A percentile compares a stretch with the other conserved stretches of the same genome.
phyloP scores from a whole-genome alignment of 1,140 invertebrate species.

The Andrena cerasifolii region DNA sequence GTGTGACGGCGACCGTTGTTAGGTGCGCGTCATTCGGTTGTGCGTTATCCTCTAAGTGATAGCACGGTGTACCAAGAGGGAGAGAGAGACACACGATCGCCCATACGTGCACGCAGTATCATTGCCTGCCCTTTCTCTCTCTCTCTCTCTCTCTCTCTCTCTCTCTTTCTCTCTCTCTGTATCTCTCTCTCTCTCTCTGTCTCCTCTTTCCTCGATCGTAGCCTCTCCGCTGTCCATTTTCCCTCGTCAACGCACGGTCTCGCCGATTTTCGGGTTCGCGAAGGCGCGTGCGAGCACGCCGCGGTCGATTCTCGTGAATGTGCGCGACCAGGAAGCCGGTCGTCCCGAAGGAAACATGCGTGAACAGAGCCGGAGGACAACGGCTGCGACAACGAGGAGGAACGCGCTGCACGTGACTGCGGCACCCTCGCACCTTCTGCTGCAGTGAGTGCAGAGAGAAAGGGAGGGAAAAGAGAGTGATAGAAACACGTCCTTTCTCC shows the following conservation, averaged over 20 bases:
- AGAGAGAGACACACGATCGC: conserved; percentile 1
- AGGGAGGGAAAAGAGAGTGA: conserved; percentile 55
- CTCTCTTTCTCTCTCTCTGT: background rate
- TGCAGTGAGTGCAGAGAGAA: conserved; percentile 59
- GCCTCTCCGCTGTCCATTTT: background rate
- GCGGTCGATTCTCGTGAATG: conserved; percentile 51
- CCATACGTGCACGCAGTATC: background rate
- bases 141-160: background rate
- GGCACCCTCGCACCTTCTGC: conserved; percentile 61
- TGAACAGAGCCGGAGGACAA: conserved; percentile 57
- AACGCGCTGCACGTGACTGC: conserved; percentile 61
- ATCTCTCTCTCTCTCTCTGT: conserved; percentile 9
- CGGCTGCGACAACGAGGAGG: conserved; percentile 56
- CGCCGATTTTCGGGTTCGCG: conserved; percentile 7
- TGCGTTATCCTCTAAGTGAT: background rate
- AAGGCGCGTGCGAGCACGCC: conserved; percentile 34
- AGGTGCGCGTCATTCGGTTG: conserved; percentile 31
- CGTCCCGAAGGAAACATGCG: conserved; percentile 58
- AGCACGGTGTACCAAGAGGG: conserved; percentile 6
- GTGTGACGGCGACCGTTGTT: conserved; percentile 60
- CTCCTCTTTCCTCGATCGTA: background rate
- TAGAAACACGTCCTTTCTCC: conserved; percentile 56
- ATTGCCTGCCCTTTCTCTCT: conserved; percentile 11
- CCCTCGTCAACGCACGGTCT: background rate
- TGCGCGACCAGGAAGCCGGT: conserved; percentile 51